Evolutionary conservation across 2,113 vertebrate species (phyloP).

Genomic region (Microcebus ravelobensis): DNA sequence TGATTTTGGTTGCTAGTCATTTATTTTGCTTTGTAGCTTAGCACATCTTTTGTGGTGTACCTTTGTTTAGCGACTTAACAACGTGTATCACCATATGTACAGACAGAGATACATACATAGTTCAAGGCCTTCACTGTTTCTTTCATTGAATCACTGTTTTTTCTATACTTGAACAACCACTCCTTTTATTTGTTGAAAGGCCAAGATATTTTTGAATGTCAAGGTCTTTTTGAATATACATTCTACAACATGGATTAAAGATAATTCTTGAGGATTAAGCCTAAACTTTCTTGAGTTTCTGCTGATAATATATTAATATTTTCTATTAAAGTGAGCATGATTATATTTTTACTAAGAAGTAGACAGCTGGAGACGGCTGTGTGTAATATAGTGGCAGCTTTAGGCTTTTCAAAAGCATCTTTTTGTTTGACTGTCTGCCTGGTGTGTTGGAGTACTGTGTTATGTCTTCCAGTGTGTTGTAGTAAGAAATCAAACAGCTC

Average conservation of each 20-base stretch:
- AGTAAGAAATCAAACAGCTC: background rate
- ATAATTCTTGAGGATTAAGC: background rate
- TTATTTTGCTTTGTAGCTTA: constrained; percentile 70
- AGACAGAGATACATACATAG: background rate
- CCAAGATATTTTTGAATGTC: background rate
- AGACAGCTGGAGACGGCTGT: background rate
- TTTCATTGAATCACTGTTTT: background rate
- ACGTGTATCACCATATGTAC: rapidly evolving
- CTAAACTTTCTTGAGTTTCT: constrained; percentile 6
- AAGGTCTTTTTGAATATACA: background rate
- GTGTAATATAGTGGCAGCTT: background rate
- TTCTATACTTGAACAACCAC: background rate
- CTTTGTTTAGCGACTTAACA: background rate
- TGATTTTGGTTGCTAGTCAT: constrained; percentile 68
- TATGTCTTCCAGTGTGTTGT: background rate
- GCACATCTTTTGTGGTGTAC: background rate
- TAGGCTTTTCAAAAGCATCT: background rate
- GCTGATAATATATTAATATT: background rate
- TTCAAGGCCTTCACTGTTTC: background rate
- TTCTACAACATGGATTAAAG: background rate
- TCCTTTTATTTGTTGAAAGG: background rate
- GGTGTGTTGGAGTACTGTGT: background rate
- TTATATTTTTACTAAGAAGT: background rate
- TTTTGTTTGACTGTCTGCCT: background rate
- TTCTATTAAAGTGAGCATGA: background rate